Base-by-base conservation (phyloP, 2,797 vertebrate genomes). In the Muscicapa striata region DNA sequence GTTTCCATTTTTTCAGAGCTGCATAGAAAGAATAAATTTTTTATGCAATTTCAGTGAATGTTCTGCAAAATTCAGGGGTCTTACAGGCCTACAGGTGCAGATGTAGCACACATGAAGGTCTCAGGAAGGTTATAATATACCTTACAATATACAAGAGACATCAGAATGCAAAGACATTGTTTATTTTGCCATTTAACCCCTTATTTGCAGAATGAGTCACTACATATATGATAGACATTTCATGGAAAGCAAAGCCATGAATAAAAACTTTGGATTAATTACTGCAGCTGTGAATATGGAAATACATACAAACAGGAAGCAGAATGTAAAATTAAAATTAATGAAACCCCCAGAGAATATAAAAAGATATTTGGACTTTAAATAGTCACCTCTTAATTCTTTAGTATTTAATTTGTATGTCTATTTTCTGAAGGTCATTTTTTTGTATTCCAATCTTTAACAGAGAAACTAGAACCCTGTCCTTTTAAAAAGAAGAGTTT, bases 401-500 rank as follows among this genome's bases (percentile, higher is more conserved):
- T 54, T 22, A 46, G 4, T 43, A 27, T 40, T 80, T 69, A 63
- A 55, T 81, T 74, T 62, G 9, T 38, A 54, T 22, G 1, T 26
- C 19, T 78, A 0, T 58, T 77, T 78, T 67, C 38, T 51, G n/a
- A 52, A 29, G 12, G 11, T 49, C 16, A 18, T n/a, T 12, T 21
- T 59, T 54, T 41, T 10, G 1, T 21, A 38, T 76, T 85, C 32
- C 26, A 10, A n/a, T 30, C 3, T 61, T 72, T 18, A 58, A 9
- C 21, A 61, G 8, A 51, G 8, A n/a, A 84, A 86, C 73, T 17
- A 43, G 15, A 85, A 46, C 19, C 34, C 19, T 59, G 7, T 22
- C 12, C 19, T 6, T 69, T 70, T 52, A 8, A 0, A 32, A 58
- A 69, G 15, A 63, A 1, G 0, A n/a, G 1, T 18, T 70, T 73